Base-by-base conservation (phyloP, 2,113 vertebrate species). In the Notarius quadriscutis region DNA sequence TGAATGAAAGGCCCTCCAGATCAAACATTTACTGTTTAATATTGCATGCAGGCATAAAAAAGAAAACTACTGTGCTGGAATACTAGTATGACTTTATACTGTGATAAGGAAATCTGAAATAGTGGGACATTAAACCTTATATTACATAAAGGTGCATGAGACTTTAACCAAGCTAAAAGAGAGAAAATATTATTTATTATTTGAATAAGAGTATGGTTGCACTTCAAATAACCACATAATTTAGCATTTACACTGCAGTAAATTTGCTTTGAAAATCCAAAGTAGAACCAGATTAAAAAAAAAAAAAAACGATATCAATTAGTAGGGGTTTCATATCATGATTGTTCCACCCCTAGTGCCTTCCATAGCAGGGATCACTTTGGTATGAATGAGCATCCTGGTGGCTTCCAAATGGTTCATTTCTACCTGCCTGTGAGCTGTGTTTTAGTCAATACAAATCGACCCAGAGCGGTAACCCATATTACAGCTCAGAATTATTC, bases 11-110 rank as follows among this genome's bases (percentile, higher is more conserved):
- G 25, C n/a, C 11, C 51, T 48, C 72, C 74, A 51, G 20, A 77
- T 25, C 74, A 50, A 77, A 53, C 75, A 53, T 78, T 78, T 27
- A 79, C 51, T 79, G 22, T 55, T 79, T 79, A 57, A 55, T 57
- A 79, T 27, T 79, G 51, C 75, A 79, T 79, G 51, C 51, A 55
- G 75, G 51, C 12, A 79, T 55, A 27, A 53, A 53, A 53, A n/a
- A 25, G n/a, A 11, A 5, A 71, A 48, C 9, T 11, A 22, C 10
- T 77, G 4, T 53, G 11, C 12, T 11, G 11, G 50, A 78, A 17
- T 55, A 55, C 41, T 51, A 12, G 41, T 51, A 75, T 5, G 14
- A 34, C 27, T 71, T 30, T 30, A 30, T 71, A 30, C 12, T 71
- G 67, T 7, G 14, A 17, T 34, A 14, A 69, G 12, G 65, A 30